Percentiles rank a stretch among this genome's conserved stretches.
Evolutionary conservation across 2,888 invertebrate genomes (phyloP).

Genomic region (Lithophane ornitopus): DNA sequence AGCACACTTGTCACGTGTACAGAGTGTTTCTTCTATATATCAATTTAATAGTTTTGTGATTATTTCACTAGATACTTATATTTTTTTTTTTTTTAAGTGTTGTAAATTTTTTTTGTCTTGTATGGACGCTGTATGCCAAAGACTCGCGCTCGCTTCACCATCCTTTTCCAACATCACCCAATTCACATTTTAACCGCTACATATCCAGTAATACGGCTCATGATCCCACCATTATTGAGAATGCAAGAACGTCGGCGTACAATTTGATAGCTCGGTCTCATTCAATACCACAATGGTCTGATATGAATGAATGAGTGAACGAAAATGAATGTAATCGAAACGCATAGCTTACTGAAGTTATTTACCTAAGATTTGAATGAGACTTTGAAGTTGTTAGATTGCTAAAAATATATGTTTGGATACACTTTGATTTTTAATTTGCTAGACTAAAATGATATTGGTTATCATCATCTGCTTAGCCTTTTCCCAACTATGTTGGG

Average conservation of each 20-base stretch:
- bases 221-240: constrained; percentile 85
- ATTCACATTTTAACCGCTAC: constrained; percentile 62
- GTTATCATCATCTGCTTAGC: too few relatives aligned
- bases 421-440: too few relatives aligned
- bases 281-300: constrained; percentile 57
- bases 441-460: too few relatives aligned
- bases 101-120: too few relatives aligned
- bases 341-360: constrained; percentile 31
- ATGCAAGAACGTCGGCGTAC: constrained; percentile 76
- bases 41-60: too few relatives aligned
- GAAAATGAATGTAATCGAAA: constrained; percentile 45
- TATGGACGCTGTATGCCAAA: too few relatives aligned
- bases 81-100: too few relatives aligned
- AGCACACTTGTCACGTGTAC: too few relatives aligned
- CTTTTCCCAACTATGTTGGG: too few relatives aligned
- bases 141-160: too few relatives aligned
- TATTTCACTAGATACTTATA: too few relatives aligned
- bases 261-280: constrained; percentile 66
- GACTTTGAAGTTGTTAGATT: constrained; percentile 20
- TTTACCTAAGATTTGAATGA: constrained; percentile 29
- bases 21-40: too few relatives aligned
- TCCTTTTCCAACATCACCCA: background rate
- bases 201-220: constrained; percentile 77
- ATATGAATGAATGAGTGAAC: constrained; percentile 54
- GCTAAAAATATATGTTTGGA: background rate